phyloP scores from a whole-genome alignment of 2,888 invertebrate species.

The Ephialtes manifestator region DNA sequence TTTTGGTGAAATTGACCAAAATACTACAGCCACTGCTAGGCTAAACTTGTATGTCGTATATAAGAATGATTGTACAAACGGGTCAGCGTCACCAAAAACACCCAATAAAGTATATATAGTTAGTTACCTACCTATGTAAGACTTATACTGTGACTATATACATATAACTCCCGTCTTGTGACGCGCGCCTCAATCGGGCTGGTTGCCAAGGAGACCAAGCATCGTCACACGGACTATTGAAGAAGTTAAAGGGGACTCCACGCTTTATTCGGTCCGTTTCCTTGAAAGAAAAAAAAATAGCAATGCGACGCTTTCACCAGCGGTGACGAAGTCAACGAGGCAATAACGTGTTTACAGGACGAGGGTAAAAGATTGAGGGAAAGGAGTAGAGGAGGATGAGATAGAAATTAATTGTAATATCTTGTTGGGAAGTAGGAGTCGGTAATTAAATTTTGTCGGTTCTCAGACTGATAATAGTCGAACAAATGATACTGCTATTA shows the following conservation, averaged over 20 bases:
- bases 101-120: slow-evolving; percentile 6
- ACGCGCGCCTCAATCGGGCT: slow-evolving; percentile 83
- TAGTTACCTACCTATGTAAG: slow-evolving; percentile 35
- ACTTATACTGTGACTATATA: slow-evolving; percentile 35
- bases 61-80: slow-evolving; percentile 5
- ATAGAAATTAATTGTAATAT: slow-evolving; percentile 42
- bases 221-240: slow-evolving; percentile 84
- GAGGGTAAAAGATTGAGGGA: slow-evolving; percentile 4
- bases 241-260: slow-evolving; percentile 83
- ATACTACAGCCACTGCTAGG: neutral
- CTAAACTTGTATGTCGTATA: neutral
- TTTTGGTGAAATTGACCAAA: slow-evolving; percentile 51
- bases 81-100: slow-evolving; percentile 38
- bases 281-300: slow-evolving; percentile 42
- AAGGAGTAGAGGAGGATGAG: neutral
- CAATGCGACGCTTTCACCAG: slow-evolving; percentile 23
- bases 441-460: slow-evolving; percentile 48
- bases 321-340: slow-evolving; percentile 58
- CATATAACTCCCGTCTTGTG: slow-evolving; percentile 77
- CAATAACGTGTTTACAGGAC: slow-evolving; percentile 54
- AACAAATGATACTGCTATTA: slow-evolving; percentile 52
- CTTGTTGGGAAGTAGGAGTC: slow-evolving; percentile 15
- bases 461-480: slow-evolving; percentile 27
- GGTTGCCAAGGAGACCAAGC: slow-evolving; percentile 84
- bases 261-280: slow-evolving; percentile 63